Conservation (phyloP, 92 coral and sea anemone genomes). For the Zoanthus sociatus region DNA sequence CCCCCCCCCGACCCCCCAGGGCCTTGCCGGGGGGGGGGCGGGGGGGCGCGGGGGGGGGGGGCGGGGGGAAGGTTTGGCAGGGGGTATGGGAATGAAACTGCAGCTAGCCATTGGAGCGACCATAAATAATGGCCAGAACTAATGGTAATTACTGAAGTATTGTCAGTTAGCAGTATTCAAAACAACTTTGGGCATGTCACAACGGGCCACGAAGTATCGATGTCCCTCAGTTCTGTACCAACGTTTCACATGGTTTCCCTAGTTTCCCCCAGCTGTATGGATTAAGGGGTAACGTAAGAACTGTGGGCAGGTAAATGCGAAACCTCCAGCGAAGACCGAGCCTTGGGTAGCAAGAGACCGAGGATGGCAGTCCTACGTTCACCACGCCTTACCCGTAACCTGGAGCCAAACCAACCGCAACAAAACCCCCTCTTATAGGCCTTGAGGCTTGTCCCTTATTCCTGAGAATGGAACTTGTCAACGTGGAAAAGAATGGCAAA, state of each 20-base stretch:
- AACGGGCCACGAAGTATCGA: slow-evolving; percentile 8
- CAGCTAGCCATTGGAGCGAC: background rate
- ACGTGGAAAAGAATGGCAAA: background rate
- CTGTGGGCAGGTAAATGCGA: background rate
- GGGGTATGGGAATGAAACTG: background rate
- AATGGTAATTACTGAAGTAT: background rate
- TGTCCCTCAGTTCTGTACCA: background rate
- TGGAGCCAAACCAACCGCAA: background rate
- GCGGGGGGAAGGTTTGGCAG: too few relatives aligned
- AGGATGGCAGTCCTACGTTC: background rate
- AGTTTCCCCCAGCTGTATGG: background rate
- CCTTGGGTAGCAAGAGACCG: background rate
- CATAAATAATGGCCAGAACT: background rate
- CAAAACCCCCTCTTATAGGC: background rate
- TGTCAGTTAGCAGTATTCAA: background rate
- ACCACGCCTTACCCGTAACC: background rate
- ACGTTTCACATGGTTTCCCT: background rate
- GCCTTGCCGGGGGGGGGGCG: too few relatives aligned
- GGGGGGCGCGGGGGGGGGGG: too few relatives aligned
- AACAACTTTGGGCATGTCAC: background rate
- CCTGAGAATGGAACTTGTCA: background rate
- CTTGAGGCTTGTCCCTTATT: background rate
- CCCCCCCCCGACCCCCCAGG: too few relatives aligned
- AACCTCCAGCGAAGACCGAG: background rate
- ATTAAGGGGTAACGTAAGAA: background rate